phyloP scores from a whole-genome alignment of 2,113 vertebrate genomes.

The Megatriorchis doriae region DNA sequence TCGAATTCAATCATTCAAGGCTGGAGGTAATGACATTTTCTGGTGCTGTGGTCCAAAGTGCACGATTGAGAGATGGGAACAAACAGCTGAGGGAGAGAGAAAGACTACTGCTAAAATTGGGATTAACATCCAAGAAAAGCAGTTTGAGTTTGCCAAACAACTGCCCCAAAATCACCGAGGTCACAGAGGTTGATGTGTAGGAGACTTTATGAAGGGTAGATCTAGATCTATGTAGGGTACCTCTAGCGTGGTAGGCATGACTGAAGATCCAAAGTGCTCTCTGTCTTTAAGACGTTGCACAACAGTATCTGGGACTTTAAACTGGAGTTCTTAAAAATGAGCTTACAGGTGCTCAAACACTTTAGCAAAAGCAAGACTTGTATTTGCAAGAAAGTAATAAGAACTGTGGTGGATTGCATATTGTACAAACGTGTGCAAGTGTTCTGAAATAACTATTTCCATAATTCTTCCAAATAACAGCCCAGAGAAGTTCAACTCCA shows the following conservation, averaged over 20 bases:
- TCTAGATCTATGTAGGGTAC: neutral
- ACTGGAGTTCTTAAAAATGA: neutral
- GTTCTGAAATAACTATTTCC: neutral
- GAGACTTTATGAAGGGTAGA: neutral
- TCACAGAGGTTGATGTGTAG: neutral
- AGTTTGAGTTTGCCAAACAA: neutral
- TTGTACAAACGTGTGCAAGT: neutral
- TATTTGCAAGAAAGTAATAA: neutral
- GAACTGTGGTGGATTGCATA: neutral
- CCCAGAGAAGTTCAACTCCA: neutral
- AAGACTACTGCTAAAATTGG: neutral
- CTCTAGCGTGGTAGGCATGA: neutral
- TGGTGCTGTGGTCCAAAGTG: neutral
- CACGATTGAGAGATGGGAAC: neutral
- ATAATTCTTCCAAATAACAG: neutral
- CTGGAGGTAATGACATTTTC: neutral
- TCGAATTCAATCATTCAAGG: neutral
- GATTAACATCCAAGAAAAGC: neutral
- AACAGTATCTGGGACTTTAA: neutral
- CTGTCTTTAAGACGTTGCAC: neutral
- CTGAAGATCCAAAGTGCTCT: neutral
- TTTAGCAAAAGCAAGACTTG: neutral
- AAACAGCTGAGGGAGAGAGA: neutral
- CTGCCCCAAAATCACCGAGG: fast-evolving
- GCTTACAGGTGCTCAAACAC: neutral